Conservation (phyloP, 1,140 invertebrate genomes). For the Caenorhabditis elegans region DNA sequence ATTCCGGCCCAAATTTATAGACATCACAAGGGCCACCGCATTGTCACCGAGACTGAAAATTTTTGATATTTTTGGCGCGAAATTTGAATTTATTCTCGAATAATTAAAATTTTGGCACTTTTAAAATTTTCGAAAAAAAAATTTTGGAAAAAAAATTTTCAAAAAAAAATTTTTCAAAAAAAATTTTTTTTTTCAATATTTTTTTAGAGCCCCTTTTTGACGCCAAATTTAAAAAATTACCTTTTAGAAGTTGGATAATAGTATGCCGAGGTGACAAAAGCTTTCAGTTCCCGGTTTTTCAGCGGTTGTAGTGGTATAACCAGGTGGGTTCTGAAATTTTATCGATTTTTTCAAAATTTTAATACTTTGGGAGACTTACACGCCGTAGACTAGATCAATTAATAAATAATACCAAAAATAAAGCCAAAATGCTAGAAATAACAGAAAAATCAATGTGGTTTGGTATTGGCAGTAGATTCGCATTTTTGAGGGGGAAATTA, state of each 20-base stretch:
- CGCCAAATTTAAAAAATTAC: too few relatives aligned
- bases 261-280: background rate
- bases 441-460: background rate
- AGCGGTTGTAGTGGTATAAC: background rate
- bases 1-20: background rate
- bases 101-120: too few relatives aligned
- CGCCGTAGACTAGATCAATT: background rate
- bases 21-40: background rate
- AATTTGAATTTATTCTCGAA: too few relatives aligned
- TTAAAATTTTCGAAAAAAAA: too few relatives aligned
- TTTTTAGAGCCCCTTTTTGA: too few relatives aligned
- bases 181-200: too few relatives aligned
- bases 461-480: background rate
- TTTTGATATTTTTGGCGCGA: too few relatives aligned
- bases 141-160: too few relatives aligned
- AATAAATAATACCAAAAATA: background rate
- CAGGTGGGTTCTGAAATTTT: background rate
- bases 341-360: too few relatives aligned
- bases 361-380: background rate
- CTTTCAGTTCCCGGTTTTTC: background rate
- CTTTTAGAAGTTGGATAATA: background rate
- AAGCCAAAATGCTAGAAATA: background rate
- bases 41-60: too few relatives aligned
- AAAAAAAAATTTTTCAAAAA: too few relatives aligned
- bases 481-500: too few relatives aligned